A percentile compares a stretch with the other conserved stretches of the same genome.
Evolutionary conservation across 2,113 vertebrate species (phyloP).

Genomic region (Marmota flaviventris): DNA sequence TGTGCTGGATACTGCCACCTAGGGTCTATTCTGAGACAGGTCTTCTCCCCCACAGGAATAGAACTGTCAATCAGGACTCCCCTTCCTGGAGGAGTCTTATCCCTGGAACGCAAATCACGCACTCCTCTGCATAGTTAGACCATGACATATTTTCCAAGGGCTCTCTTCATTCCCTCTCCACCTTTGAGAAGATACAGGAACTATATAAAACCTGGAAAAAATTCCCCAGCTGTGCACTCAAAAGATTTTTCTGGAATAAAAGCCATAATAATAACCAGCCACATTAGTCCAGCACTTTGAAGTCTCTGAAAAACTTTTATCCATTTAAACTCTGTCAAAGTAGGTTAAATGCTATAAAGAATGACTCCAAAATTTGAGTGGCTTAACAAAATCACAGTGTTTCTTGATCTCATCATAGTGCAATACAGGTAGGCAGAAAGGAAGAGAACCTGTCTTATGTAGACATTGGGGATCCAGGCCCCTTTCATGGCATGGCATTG

Average conservation of each 20-base stretch:
- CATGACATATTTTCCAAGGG: background rate
- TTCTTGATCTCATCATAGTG: constrained; percentile 50
- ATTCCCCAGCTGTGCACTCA: background rate
- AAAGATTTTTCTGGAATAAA: constrained; percentile 71
- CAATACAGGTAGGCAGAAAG: background rate
- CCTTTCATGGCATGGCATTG: background rate
- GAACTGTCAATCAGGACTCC: background rate
- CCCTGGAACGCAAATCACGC: no score
- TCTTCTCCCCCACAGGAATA: background rate
- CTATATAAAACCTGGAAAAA: background rate
- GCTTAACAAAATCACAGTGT: constrained; percentile 57
- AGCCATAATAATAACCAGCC: constrained; percentile 60
- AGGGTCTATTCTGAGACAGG: background rate
- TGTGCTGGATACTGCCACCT: background rate
- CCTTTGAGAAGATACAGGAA: background rate
- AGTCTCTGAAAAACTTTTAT: constrained; percentile 64
- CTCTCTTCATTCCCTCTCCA: background rate
- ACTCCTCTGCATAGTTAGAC: background rate
- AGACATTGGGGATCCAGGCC: background rate
- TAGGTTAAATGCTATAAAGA: constrained; percentile 39
- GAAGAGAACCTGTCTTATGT: background rate
- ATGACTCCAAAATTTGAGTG: constrained; percentile 47
- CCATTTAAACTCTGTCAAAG: constrained; percentile 65
- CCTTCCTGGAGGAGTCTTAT: background rate
- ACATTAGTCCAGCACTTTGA: constrained; percentile 55